phyloP scores from a whole-genome alignment of 2,888 invertebrate genomes.

The Acanthosepion esculentum region DNA sequence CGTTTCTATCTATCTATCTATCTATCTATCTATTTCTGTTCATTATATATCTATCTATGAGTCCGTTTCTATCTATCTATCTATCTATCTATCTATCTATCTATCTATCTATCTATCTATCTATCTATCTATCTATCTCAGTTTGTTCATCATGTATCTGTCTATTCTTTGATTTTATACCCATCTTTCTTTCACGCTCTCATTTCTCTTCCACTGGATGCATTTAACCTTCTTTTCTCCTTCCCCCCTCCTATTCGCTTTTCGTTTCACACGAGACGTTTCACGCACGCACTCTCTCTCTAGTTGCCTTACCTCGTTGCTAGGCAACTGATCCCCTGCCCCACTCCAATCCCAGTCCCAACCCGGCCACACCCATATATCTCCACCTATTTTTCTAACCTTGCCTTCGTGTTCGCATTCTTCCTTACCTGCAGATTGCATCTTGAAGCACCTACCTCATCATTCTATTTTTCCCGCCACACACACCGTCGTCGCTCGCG shows the following conservation, averaged over 20 bases:
- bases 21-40: not conserved
- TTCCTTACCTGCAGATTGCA: not conserved
- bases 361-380: not conserved
- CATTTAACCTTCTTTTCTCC: not conserved
- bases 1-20: not conserved
- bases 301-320: not conserved
- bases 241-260: not conserved
- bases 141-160: no score
- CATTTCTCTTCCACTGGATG: no score
- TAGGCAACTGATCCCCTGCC: no score
- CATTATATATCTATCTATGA: no score
- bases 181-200: no score
- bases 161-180: no score
- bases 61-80: not conserved
- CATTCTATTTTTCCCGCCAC: no score
- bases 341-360: not conserved
- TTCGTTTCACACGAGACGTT: not conserved
- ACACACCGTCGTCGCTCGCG: no score
- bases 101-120: no score
- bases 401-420: not conserved
- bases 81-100: not conserved
- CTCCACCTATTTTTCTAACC: not conserved
- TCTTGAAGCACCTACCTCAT: no score
- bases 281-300: not conserved
- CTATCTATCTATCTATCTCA: no score